Evolutionary conservation across 2,888 invertebrate species (phyloP).

Genomic region (Synanthedon myopaeformis): DNA sequence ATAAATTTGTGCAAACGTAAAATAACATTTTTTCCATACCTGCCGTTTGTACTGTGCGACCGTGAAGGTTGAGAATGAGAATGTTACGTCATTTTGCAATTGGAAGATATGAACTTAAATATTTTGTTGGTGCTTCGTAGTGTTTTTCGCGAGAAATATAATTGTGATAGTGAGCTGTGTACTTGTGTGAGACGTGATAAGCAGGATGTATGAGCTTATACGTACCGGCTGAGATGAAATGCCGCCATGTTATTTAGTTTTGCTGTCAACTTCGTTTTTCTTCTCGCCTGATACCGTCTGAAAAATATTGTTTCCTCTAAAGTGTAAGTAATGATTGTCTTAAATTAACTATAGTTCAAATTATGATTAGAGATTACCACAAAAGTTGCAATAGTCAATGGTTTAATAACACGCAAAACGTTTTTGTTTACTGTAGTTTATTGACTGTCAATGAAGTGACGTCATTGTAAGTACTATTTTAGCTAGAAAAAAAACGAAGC

Average conservation of each 20-base stretch:
- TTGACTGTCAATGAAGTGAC: conserved; percentile 67
- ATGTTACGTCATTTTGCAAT: conserved; percentile 68
- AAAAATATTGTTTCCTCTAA: conserved; percentile 19
- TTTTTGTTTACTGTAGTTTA: conserved; percentile 58
- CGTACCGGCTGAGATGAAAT: conserved; percentile 63
- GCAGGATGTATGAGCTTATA: conserved; percentile 31
- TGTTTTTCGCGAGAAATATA: conserved; percentile 33
- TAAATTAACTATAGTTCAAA: neutral
- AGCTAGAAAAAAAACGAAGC: neutral
- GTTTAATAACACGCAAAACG: conserved; percentile 6
- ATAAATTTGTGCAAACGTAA: conserved; percentile 10
- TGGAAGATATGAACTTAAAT: conserved; percentile 52
- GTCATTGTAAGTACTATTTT: conserved; percentile 31
- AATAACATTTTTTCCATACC: conserved; percentile 25
- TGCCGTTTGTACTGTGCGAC: conserved; percentile 56
- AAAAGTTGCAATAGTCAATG: neutral
- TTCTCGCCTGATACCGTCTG: conserved; percentile 1
- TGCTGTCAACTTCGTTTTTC: conserved; percentile 55
- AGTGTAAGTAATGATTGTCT: conserved; percentile 34
- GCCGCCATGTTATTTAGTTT: conserved; percentile 70
- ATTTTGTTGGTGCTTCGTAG: conserved; percentile 36
- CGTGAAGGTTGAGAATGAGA: conserved; percentile 71
- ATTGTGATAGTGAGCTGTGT: conserved; percentile 26
- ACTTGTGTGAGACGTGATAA: conserved; percentile 34
- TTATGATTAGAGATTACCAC: neutral